Evolutionary conservation across 2,888 invertebrate species (phyloP), one percentile per base, ranked within the genome.

Genomic region (Meiosimyza platycephala): DNA sequence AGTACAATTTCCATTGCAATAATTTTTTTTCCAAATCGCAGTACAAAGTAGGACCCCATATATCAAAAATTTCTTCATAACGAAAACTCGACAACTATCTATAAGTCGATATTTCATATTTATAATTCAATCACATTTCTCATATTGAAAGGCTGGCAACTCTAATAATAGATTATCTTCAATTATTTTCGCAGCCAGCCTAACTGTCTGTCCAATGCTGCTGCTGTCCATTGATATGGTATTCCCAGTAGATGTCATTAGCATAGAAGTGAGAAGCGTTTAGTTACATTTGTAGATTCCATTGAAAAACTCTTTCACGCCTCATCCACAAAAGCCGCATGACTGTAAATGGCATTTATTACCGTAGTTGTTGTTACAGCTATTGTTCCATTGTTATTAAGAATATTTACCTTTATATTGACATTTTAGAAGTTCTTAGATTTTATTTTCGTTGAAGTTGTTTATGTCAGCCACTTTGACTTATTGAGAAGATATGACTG

Each of bases 311-410:
- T 54, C 22, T 62, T 70, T 70, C 63, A 70, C 70, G 70, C 70
- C 70, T 70, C 70, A 62, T 22, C 28, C 55, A 63, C 40, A 40
- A 40, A 40, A 40, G 40, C 6, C 55, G 62, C 52, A 22, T 54
- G 51, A 22, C 40, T 48, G 55, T 67, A 57, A 67, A 47, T 57
- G 22, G 48, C 40, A 33, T n/a, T 54, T 12, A 40, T 12, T 62
- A 51, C 65, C 28, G 18, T 55, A 63, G 75, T 71, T 77, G 74
- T 76, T 77, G 16, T 71, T 75, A 69, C 71, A 72, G 50, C 64
- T 76, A 64, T 70, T 76, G 64, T 55, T 73, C 33, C 62, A 57
- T 47, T 74, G 73, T 74, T 75, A 77, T 59, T 9, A 47, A 16
- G 50, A 57, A 59, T 59, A 22, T 50, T 64, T 15, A 7, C 57